Evolutionary conservation across 2,888 invertebrate genomes (phyloP).

Genomic region (Crocallis elinguaria): DNA sequence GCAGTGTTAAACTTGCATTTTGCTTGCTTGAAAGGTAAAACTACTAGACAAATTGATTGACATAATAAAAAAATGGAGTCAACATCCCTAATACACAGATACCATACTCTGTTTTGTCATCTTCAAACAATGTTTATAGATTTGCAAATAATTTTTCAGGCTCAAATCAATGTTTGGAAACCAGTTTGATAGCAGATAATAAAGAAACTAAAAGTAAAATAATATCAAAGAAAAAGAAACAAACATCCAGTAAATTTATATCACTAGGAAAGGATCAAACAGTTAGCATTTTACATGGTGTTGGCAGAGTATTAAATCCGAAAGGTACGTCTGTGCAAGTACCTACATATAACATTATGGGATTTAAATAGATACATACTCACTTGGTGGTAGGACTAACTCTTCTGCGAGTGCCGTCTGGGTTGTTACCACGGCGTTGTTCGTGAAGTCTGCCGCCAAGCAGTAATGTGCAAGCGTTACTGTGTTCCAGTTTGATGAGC

Average conservation of each 20-base stretch:
- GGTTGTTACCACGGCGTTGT: too few species aligned
- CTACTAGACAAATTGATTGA: too few species aligned
- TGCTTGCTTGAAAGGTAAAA: conserved; percentile 88
- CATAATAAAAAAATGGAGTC: too few species aligned
- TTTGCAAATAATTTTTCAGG: conserved; percentile 45
- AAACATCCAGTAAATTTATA: conserved; percentile 69
- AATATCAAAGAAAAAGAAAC: conserved; percentile 70
- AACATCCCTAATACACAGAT: too few species aligned
- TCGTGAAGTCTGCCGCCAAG: too few species aligned
- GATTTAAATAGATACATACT: too few species aligned
- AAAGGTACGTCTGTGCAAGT: conserved; percentile 83
- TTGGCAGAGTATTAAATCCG: conserved; percentile 91
- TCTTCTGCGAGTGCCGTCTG: too few species aligned
- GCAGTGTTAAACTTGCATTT: conserved; percentile 94
- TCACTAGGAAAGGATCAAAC: conserved; percentile 88
- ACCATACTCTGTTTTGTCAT: too few species aligned
- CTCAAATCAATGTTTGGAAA: conserved; percentile 65
- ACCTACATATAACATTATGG: not conserved
- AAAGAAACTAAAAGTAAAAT: conserved; percentile 71
- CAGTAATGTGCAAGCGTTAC: too few species aligned
- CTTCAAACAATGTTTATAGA: not conserved
- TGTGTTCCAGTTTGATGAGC: too few species aligned
- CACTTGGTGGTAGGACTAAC: too few species aligned
- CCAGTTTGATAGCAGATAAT: conserved; percentile 63
- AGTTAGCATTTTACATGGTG: conserved; percentile 89